phyloP scores from a whole-genome alignment of 2,113 vertebrate species.

The Ancistrus triradiatus region DNA sequence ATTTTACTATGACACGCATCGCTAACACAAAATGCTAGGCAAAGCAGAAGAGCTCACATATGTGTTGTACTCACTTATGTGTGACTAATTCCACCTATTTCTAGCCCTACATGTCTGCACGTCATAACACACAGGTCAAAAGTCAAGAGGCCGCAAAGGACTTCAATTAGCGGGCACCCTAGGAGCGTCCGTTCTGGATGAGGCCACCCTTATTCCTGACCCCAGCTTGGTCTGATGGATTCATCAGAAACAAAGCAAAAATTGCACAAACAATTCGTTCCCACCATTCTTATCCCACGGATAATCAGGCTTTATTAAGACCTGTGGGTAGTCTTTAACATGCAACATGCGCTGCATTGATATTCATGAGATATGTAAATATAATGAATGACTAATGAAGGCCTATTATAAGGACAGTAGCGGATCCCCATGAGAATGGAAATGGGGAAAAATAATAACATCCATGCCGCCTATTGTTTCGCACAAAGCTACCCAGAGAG shows the following conservation, averaged over 20 bases:
- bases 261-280: conserved; percentile 60
- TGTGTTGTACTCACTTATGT: too few species aligned
- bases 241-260: neutral
- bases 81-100: too few species aligned
- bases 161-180: conserved; percentile 49
- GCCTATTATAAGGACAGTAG: conserved; percentile 65
- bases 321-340: conserved; percentile 55
- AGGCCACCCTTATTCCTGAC: neutral
- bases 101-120: neutral
- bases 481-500: conserved; percentile 51
- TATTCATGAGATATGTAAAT: conserved; percentile 65
- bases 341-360: conserved; percentile 62
- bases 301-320: conserved; percentile 45
- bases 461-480: conserved; percentile 52
- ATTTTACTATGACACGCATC: too few species aligned
- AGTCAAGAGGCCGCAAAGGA: conserved; percentile 54
- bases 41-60: too few species aligned
- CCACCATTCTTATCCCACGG: conserved; percentile 52
- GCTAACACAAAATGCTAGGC: too few species aligned
- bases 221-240: neutral
- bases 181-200: neutral
- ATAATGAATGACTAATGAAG: conserved; percentile 65
- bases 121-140: conserved; percentile 45
- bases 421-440: conserved; percentile 50
- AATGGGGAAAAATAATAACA: conserved; percentile 35